Conservation (phyloP, 2,797 vertebrate species). For the Pantherophis vulpinus region DNA sequence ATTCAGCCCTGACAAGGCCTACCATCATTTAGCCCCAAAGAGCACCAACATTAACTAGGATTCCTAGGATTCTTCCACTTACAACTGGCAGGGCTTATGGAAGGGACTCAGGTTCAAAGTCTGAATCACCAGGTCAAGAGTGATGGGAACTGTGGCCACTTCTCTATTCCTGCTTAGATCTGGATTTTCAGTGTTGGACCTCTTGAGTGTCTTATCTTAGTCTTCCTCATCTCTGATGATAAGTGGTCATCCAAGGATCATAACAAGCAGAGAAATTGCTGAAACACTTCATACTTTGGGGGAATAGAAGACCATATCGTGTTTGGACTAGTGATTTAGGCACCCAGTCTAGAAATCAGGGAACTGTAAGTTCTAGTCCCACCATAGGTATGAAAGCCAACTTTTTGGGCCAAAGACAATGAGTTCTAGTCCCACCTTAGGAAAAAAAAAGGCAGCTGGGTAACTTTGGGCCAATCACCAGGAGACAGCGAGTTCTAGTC, state of each 20-base stretch:
- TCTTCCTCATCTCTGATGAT: neutral
- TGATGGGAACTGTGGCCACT: neutral
- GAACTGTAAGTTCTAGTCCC: neutral
- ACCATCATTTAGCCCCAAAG: neutral
- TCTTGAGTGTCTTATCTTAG: neutral
- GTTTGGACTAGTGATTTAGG: neutral
- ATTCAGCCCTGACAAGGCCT: neutral
- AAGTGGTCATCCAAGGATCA: neutral
- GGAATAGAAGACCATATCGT: neutral
- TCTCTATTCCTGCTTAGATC: neutral
- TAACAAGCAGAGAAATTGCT: neutral
- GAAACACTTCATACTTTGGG: neutral
- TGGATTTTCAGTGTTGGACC: neutral
- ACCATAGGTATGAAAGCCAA: neutral
- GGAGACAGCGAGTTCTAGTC: neutral
- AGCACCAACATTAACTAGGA: neutral
- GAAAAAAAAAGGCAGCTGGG: neutral
- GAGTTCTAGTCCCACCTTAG: neutral
- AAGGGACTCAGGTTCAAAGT: neutral
- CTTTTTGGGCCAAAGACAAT: neutral
- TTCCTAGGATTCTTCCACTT: neutral
- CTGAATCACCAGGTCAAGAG: neutral
- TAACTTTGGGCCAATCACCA: neutral
- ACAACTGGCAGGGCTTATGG: neutral
- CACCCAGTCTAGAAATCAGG: neutral